Percentiles rank a stretch among this genome's conserved stretches.
Evolutionary conservation across 1,140 invertebrate species (phyloP).

Genomic region (Achroia grisella): DNA sequence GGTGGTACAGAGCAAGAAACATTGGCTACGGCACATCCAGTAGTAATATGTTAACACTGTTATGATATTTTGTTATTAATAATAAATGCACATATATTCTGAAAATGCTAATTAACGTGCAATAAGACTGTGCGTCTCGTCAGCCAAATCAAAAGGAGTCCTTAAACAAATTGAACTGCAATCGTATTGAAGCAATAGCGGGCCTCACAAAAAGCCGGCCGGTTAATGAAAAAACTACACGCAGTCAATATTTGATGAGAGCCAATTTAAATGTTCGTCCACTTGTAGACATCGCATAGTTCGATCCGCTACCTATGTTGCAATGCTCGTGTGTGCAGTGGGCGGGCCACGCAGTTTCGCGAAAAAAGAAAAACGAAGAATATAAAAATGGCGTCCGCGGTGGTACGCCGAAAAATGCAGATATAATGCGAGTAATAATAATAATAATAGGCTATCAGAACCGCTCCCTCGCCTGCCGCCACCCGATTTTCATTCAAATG

Average conservation of each 20-base stretch:
- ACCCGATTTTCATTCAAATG: conserved; percentile 72
- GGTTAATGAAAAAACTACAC: conserved; percentile 71
- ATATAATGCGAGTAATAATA: conserved; percentile 73
- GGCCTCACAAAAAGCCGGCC: conserved; percentile 50
- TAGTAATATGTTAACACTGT: too few species aligned
- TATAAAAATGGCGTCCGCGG: conserved; percentile 57
- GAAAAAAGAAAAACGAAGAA: conserved; percentile 65
- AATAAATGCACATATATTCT: too few species aligned
- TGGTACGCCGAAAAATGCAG: conserved; percentile 67
- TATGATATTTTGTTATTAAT: too few species aligned
- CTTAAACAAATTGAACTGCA: conserved; percentile 52
- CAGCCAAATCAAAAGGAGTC: conserved; percentile 36
- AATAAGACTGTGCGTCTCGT: too few species aligned
- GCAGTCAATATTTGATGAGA: conserved; percentile 72
- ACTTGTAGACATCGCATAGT: conserved; percentile 72
- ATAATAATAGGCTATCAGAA: conserved; percentile 68
- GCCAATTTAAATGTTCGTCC: conserved; percentile 72
- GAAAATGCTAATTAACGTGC: too few species aligned
- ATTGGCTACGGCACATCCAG: too few species aligned
- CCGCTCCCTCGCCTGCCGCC: conserved; percentile 42
- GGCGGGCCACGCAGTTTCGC: conserved; percentile 42
- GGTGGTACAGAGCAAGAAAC: too few species aligned
- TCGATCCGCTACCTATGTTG: conserved; percentile 22
- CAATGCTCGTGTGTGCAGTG: conserved; percentile 31
- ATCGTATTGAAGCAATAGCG: conserved; percentile 21